Conservation (phyloP, 2,113 vertebrate species). For the Heliornis fulica region DNA sequence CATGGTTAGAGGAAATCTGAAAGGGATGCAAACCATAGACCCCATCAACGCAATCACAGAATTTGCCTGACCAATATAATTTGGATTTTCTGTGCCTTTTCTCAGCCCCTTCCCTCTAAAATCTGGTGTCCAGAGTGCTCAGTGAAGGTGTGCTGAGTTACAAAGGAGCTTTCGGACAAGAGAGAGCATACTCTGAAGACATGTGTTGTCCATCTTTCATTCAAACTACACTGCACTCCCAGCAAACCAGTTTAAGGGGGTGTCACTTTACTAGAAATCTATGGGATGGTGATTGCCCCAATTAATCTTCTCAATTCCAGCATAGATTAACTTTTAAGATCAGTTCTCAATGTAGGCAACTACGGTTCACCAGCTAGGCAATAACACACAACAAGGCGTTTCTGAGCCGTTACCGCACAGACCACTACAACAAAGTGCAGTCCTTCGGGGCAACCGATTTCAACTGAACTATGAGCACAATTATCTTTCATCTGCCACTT, state of each 20-base stretch:
- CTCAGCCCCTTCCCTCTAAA: background rate
- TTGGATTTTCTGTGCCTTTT: background rate
- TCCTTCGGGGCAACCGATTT: slow-evolving; percentile 18
- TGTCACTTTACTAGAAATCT: slow-evolving; percentile 23
- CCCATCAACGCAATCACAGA: background rate
- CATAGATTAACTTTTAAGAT: slow-evolving; percentile 49
- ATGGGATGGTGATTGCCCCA: slow-evolving; percentile 57
- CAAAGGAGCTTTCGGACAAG: background rate
- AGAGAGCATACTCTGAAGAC: background rate
- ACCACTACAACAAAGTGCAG: background rate
- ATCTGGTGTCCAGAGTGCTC: background rate
- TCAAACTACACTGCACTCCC: background rate
- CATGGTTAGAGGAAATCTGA: background rate
- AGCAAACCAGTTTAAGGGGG: slow-evolving; percentile 19
- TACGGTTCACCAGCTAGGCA: slow-evolving; percentile 43
- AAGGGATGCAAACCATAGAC: background rate
- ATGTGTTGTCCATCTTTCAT: background rate
- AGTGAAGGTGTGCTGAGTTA: background rate
- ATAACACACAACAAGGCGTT: slow-evolving; percentile 23
- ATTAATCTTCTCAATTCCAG: slow-evolving; percentile 38
- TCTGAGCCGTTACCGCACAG: background rate
- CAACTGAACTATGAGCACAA: slow-evolving; percentile 4
- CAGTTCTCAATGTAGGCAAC: slow-evolving; percentile 40
- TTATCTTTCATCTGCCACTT: slow-evolving; percentile 38
- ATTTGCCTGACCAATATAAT: background rate